Base-by-base conservation (phyloP, 2,797 vertebrate genomes). In the Acanthopagrus latus region DNA sequence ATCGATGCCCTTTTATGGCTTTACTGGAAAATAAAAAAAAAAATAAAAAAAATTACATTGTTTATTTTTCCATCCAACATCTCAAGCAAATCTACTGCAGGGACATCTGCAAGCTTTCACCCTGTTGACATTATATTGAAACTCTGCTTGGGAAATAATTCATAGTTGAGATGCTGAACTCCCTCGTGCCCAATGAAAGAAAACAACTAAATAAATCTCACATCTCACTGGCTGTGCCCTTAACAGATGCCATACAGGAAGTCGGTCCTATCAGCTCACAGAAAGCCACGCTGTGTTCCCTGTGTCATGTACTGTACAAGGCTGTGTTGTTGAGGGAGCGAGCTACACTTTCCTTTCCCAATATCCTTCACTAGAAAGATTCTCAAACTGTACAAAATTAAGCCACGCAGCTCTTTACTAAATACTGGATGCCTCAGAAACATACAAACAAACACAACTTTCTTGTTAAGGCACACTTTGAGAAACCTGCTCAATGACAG, bases 51-150 rank as follows among this genome's bases (percentile, higher is more conserved):
- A 46, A 86, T 77, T 20, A 71, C 71, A 69, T 51, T 89, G 89
- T 92, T 93, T 92, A 82, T 91, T 94, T 93, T 93, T 93, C 91
- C 89, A 88, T 88, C 79, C 67, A 63, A 63, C 79, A 89, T 88
- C 83, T 91, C 86, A 50, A 88, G 65, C 66, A 74, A 74, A 86
- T 85, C 82, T 80, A 68, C 70, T 80, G 81, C 78, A 52, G 38
- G 71, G 87, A 87, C 89, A 91, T 90, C 82, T 90, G 86, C 78
- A 71, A 88, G 81, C 88, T 88, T 84, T 91, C 87, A 81, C 88
- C 85, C 84, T 64, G 83, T 83, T 91, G 88, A 90, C 87, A 70
- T 87, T 70, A 72, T 81, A 87, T 54, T 87, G 81, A 91, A 86
- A 92, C 56, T 41, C 77, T 82, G 84, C 87, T 87, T 90, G 90